Base-by-base conservation (phyloP, 2,113 vertebrate genomes). In the Rhinopomastus cyanomelas region DNA sequence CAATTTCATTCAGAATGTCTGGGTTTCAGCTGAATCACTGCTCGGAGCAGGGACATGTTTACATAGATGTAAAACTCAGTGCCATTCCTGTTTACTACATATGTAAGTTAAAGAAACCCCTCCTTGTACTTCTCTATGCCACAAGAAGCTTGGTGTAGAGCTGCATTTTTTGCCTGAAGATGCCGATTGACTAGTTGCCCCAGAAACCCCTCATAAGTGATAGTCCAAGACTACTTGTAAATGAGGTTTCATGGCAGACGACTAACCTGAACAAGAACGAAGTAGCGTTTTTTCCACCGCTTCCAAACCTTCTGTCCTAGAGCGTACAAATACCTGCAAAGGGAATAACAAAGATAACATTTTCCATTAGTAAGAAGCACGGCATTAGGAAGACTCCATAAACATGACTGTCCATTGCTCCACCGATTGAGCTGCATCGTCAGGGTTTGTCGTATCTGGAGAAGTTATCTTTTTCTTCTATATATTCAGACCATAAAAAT, bases 241-340 rank as follows among this genome's bases (percentile, higher is more conserved):
- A 49, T 39, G 36, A 85, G 61, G 73, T 80, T 59, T 81, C 39
- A 78, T 30, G 67, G 39, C 12, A 80, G 16, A 17, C 25, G 72
- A 96, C 97, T 96, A 93, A 99, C 99, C 99, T 99, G 99, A 91
- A 99, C 99, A 71, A 99, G 98, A 75, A 99, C 98, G 93, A 99
- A 99, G 96, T 99, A 99, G 92, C 99, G 97, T 67, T 97, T 99
- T 96, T 99, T 99, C 99, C 99, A 99, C 56, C 98, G 97, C 92
- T 99, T 99, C 99, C 99, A 99, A 92, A 99, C 98, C 90, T 98
- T 98, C 95, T 99, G 99, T 81, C 99, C 99, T 81, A 98, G 69
- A 48, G 98, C 98, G 49, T 98, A 99, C 36, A 99, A 96, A 84
- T 99, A 98, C 53, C 99, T 99, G 96, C 25, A 82, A 88, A 94